Percentiles rank a stretch among this genome's conserved stretches.
Evolutionary conservation across 2,888 invertebrate species (phyloP).

Genomic region (Apotomis turbidana): DNA sequence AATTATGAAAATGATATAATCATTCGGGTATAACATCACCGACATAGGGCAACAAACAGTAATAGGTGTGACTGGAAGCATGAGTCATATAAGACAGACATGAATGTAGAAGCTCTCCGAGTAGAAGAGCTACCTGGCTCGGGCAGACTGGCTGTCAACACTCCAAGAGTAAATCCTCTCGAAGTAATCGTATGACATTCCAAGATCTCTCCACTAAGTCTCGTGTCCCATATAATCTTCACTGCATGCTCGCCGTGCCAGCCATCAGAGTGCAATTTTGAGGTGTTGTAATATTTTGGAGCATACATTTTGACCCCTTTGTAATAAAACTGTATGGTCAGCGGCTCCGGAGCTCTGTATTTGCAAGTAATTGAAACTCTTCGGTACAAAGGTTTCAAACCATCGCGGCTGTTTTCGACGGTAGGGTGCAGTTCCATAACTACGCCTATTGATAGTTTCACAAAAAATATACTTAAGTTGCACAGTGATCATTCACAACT

Average conservation of each 20-base stretch:
- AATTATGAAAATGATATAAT: not conserved
- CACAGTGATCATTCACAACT: too few species aligned
- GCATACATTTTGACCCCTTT: constrained; percentile 58
- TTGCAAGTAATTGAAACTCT: constrained; percentile 70
- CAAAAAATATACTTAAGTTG: constrained; percentile 31
- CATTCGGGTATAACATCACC: constrained; percentile 3
- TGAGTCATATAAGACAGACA: constrained; percentile 38
- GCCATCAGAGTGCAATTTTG: constrained; percentile 61
- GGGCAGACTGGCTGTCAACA: constrained; percentile 67
- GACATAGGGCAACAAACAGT: constrained; percentile 7
- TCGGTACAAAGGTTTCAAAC: constrained; percentile 49
- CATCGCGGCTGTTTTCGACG: constrained; percentile 55
- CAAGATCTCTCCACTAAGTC: constrained; percentile 58
- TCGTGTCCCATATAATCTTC: constrained; percentile 65
- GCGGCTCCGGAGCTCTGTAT: constrained; percentile 71
- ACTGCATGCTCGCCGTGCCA: constrained; percentile 68
- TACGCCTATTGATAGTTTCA: constrained; percentile 61
- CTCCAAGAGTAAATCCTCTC: constrained; percentile 66
- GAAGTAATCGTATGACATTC: constrained; percentile 72
- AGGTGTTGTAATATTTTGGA: constrained; percentile 61
- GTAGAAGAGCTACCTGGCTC: constrained; percentile 60
- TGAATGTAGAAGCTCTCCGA: constrained; percentile 43
- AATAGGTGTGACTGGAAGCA: constrained; percentile 42
- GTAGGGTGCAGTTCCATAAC: constrained; percentile 76
- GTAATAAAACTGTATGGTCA: constrained; percentile 70